phyloP scores from a whole-genome alignment of 2,113 vertebrate species.

The Colistium nudipinnis region DNA sequence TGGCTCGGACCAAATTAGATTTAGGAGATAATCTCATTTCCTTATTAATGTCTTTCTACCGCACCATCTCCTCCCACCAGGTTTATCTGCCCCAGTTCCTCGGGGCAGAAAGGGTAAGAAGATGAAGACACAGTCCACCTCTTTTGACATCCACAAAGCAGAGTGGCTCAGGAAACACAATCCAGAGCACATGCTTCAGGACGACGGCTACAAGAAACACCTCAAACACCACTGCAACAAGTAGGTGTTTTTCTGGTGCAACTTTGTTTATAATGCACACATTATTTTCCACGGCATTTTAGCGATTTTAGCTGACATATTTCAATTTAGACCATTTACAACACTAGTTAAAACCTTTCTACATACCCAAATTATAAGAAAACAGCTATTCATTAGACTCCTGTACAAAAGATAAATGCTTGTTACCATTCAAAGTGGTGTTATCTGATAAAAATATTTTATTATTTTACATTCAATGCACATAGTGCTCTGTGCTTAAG shows the following conservation, averaged over 20 bases:
- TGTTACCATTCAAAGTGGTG: neutral
- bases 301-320: neutral
- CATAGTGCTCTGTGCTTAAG: neutral
- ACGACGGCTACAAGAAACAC: slow-evolving; percentile 99
- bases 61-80: slow-evolving; percentile 67
- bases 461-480: neutral
- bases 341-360: neutral
- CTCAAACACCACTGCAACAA: slow-evolving; percentile 99
- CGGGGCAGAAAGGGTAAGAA: slow-evolving; percentile 98
- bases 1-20: neutral
- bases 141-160: slow-evolving; percentile 98
- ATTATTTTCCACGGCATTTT: no score
- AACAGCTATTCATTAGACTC: neutral
- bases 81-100: slow-evolving; percentile 96
- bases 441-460: slow-evolving; percentile 6
- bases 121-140: slow-evolving; percentile 94
- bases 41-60: neutral
- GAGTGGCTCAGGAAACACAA: slow-evolving; percentile 99
- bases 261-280: neutral
- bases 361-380: neutral
- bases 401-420: neutral
- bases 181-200: slow-evolving; percentile 95
- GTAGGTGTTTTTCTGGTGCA: slow-evolving; percentile 78
- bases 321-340: neutral
- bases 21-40: neutral